phyloP scores from a whole-genome alignment of 2,888 invertebrate genomes.

The Deroplatys truncata region DNA sequence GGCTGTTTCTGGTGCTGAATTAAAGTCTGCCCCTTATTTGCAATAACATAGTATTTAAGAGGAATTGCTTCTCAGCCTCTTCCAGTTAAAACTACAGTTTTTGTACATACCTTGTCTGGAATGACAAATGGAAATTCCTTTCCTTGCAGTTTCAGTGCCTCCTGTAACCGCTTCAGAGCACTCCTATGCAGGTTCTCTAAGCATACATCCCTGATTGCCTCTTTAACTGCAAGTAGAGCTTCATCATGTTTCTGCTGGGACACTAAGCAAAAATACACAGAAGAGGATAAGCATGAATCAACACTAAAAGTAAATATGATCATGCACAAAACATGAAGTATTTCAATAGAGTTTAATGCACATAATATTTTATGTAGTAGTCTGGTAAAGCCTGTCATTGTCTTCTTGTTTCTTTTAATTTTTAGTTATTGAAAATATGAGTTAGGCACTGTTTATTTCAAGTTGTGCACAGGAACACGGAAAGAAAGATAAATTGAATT shows the following conservation, averaged over 20 bases:
- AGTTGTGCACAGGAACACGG: too few species aligned
- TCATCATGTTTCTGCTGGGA: conserved; percentile 47
- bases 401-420: too few species aligned
- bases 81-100: too few species aligned
- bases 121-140: conserved; percentile 56
- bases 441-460: too few species aligned
- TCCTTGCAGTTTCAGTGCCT: conserved; percentile 50
- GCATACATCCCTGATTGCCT: conserved; percentile 48
- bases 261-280: conserved; percentile 40
- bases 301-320: neutral
- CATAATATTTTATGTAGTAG: neutral
- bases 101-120: conserved; percentile 39
- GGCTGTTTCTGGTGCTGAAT: too few species aligned
- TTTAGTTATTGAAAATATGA: too few species aligned
- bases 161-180: conserved; percentile 55
- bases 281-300: neutral
- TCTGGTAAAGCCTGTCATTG: too few species aligned
- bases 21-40: too few species aligned
- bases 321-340: neutral
- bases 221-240: conserved; percentile 48
- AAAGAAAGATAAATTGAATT: too few species aligned
- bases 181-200: conserved; percentile 58
- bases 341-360: neutral
- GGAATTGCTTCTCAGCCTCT: neutral
- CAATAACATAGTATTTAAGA: neutral